A percentile compares a stretch with the other conserved stretches of the same genome.
Conservation (phyloP, 2,113 vertebrate genomes). For the Alectura lathami region DNA sequence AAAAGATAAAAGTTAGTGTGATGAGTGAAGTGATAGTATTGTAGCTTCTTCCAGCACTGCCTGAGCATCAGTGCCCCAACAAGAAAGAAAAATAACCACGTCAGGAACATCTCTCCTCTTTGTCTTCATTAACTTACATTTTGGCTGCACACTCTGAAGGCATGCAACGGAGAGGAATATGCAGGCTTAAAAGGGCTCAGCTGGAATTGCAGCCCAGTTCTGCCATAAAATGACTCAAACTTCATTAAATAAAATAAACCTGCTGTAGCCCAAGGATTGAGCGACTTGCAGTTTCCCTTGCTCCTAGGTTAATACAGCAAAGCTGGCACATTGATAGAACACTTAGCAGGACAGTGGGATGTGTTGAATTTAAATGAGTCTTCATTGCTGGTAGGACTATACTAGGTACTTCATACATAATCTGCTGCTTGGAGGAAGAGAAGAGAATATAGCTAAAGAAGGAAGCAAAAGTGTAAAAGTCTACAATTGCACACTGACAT, state of each 20-base stretch:
- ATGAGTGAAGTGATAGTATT: background rate
- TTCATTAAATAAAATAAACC: constrained; percentile 64
- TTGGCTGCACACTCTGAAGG: constrained; percentile 26
- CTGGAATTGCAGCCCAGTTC: constrained; percentile 48
- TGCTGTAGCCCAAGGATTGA: constrained; percentile 44
- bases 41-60: background rate
- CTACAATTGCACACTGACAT: background rate
- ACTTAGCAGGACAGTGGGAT: constrained; percentile 53
- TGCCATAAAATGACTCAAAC: constrained; percentile 49
- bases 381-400: background rate
- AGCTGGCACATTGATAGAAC: constrained; percentile 59
- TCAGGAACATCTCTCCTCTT: constrained; percentile 33
- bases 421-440: background rate
- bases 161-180: constrained; percentile 28
- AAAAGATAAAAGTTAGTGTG: background rate
- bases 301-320: constrained; percentile 34
- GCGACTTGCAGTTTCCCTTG: constrained; percentile 46
- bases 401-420: background rate
- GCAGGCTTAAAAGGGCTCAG: constrained; percentile 51
- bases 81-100: constrained; percentile 6
- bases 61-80: background rate
- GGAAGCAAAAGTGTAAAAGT: background rate
- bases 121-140: constrained; percentile 63
- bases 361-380: constrained; percentile 57
- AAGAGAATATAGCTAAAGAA: background rate